Base-by-base conservation (phyloP, 2,113 vertebrate species). In the Rhinopithecus roxellana region DNA sequence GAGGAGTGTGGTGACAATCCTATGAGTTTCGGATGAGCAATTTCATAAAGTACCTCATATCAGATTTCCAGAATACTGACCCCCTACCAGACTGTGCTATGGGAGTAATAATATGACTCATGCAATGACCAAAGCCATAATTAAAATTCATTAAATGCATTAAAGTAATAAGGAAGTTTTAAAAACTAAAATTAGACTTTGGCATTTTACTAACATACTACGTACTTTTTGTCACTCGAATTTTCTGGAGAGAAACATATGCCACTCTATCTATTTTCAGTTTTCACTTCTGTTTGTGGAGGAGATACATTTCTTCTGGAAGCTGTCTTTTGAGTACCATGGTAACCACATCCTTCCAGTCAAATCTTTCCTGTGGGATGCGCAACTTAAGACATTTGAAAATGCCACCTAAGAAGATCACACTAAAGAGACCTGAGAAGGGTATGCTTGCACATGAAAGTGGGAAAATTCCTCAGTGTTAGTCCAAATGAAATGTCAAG, bases 301-400 rank as follows among this genome's bases (percentile, higher is more conserved):
- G 75, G 70, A 97, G 94, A 95, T 78, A 38, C 35, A 45, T 38
- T 92, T 88, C 83, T 97, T 61, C 67, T 57, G 80, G 93, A 90
- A 90, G 78, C 91, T 92, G 85, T 96, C 93, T 97, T 82, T 74
- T 81, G 90, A 97, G 85, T 74, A 72, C 97, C 97, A 98, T 98
- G 98, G 98, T 67, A 98, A 98, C 98, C 72, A 48, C 94, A 94
- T 90, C 72, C 52, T 83, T 86, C 89, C 90, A 88, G 83, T 88
- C 57, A 95, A 94, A 92, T 61, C 75, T 91, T 84, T 88, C 88
- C 95, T 88, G 90, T 95, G 3, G 6, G 83, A 95, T 93, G 94
- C 7, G 45, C 88, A 95, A 95, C 94, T 97, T 78, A 95, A 98
- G 96, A 98, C 97, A 97, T 97, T 98, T 98, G 92, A 97, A 98